Base-by-base conservation (phyloP, 2,113 vertebrate species). In the Melanostigma gelatinosum region DNA sequence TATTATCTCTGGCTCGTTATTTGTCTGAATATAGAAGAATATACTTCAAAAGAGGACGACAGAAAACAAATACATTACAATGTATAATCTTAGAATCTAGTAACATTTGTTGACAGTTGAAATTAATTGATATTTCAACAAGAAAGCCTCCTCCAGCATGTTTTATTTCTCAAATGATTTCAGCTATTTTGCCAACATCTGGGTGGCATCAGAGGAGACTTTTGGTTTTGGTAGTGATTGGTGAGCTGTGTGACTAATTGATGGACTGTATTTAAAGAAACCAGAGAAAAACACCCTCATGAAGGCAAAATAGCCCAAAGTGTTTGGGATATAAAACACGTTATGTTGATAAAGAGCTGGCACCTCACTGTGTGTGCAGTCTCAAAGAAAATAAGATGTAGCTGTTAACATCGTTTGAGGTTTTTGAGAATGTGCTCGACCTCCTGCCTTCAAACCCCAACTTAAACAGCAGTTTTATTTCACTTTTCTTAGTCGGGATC, bases 381-480 rank as follows among this genome's bases (percentile, higher is more conserved):
- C 40, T 29, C 11, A 6, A 38, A 29, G 50, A 62, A 62, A 65
- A 38, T 0, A 66, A 72, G 9, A 27, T 48, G 60, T 15, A 54
- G 9, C n/a, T 0, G 12, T 16, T 48, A 27, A 68, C 71, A 36
- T 36, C 55, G 1, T 70, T 70, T 63, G 34, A 5, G 36, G 27
- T 24, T 69, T 68, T 34, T 32, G 24, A 42, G 54, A 40, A 58
- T 16, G 6, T 2, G 24, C 34, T 42, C 8, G 0, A 29, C 55
- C 20, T 48, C 72, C 36, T 55, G 72, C 66, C 38, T 58, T 64
- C 22, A 57, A 65, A 60, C n/a, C 54, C 0, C 67, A 38, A n/a
- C 38, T 57, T 11, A 55, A 75, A 52, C 22, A 73, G 40, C 62
- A 27, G 60, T 64, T 70, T 73, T 55, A 55, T 57, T 75, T 62